Evolutionary conservation across 2,888 invertebrate genomes (phyloP), one percentile per base, ranked within the genome.

Genomic region (Cataglyphis livida): DNA sequence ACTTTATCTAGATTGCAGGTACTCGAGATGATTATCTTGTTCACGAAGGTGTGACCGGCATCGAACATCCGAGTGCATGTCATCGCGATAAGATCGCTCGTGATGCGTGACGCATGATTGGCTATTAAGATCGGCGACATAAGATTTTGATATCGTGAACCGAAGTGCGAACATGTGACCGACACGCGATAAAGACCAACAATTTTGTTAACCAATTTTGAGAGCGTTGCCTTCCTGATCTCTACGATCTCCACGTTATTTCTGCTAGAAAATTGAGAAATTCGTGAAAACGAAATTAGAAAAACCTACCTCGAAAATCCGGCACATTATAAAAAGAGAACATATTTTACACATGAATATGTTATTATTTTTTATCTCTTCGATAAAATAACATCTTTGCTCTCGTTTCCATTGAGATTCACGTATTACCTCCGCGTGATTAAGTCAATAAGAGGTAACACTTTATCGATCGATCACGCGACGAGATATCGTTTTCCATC

Each of bases 391-490:
- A 28, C 10, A 35, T n/a, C 12, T 18, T 38, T 21, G 4, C 28
- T 35, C 48, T 32, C 68, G 12, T 10, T 32, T 48, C 21, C 48
- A 6, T 4, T 44, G 44, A 12, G n/a, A 62, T 48, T 15, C 38
- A 21, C 75, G 35, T 35, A 18, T 54, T 25, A 28, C 21, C 75
- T 32, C 75, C 51, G 51, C 25, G 38, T 7, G 75, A 76, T 76
- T 18, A 38, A 51, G n/a, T n/a, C 66, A n/a, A 38, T 85, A 85
- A 88, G 84, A 84, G 81, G 84, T 59, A 62, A 75, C 82, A 62
- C 82, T 82, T 71, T 70, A 64, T n/a, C 84, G 84, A 75, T 73
- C 84, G 85, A 78, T 78, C 68, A 44, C 68, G 88, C 78, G 79
- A 66, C 54, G 35, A 71, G 54, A 51, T 51, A 51, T 28, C 28